These are phyloP conservation scores for Corella eumyota DNA, from an alignment of 23 tunicate genomes.

Conservation along the genomic window DNA sequence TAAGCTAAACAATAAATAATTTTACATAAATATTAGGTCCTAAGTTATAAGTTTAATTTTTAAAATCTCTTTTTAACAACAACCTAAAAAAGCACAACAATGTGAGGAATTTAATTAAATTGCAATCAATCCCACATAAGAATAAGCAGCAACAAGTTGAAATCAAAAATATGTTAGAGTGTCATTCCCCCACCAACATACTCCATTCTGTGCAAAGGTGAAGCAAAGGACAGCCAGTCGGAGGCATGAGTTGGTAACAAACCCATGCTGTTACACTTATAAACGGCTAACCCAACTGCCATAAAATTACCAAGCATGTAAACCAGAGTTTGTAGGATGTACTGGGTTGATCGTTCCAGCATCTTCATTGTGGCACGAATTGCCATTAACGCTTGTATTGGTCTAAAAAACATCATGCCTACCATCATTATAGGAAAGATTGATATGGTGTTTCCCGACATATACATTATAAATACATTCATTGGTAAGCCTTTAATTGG, in stretches of 20 bases:
- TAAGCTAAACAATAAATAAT: too few relatives aligned
- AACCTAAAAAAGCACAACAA: too few relatives aligned
- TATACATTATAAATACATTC: conserved; percentile 96
- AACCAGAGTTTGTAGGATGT: conserved; percentile 55
- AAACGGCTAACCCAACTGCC: conserved; percentile 79
- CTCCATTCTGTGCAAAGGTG: conserved; percentile 45
- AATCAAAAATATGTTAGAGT: too few relatives aligned
- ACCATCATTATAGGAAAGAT: conserved; percentile 99
- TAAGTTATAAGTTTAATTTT: too few relatives aligned
- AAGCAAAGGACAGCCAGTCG: conserved; percentile 90
- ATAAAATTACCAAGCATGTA: conserved; percentile 65
- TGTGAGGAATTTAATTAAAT: too few relatives aligned
- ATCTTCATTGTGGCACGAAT: conserved; percentile 64
- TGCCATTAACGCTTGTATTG: conserved; percentile 76
- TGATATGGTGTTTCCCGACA: conserved; percentile 94
- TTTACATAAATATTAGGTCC: too few relatives aligned
- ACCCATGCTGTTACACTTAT: conserved; percentile 97
- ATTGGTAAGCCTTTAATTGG: conserved; percentile 91
- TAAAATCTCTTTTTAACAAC: too few relatives aligned
- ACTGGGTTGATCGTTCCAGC: conserved; percentile 55
- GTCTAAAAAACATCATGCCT: conserved; percentile 94
- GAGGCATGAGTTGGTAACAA: conserved; percentile 86
- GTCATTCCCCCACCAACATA: conserved; percentile 70
- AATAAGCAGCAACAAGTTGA: too few relatives aligned
- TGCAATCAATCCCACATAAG: too few relatives aligned